A percentile compares a stretch with the other conserved stretches of the same genome.
Conservation (phyloP, 2,113 vertebrate genomes). For the Ceyx cyanopectus region DNA sequence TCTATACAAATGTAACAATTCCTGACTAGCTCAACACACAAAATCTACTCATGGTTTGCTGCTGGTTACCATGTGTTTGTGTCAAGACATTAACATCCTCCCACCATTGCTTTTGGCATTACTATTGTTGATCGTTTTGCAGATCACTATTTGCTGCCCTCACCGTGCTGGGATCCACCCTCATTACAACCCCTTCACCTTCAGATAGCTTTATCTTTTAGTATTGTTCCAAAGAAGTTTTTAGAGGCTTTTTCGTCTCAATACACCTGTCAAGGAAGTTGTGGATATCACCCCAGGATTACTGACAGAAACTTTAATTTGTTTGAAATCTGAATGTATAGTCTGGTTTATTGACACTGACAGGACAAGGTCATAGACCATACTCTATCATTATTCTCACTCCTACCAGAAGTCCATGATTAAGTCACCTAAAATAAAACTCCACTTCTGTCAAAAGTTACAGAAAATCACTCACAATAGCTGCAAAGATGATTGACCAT, state of each 20-base stretch:
- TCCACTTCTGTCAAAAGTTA: slow-evolving; percentile 55
- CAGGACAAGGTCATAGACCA: slow-evolving; percentile 62
- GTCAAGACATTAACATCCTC: slow-evolving; percentile 67
- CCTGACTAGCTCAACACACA: slow-evolving; percentile 41
- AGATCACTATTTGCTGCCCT: slow-evolving; percentile 79
- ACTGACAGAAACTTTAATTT: slow-evolving; percentile 66
- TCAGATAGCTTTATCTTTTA: slow-evolving; percentile 76
- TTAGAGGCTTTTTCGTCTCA: slow-evolving; percentile 50
- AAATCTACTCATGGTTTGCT: slow-evolving; percentile 33
- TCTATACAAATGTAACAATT: slow-evolving; percentile 62
- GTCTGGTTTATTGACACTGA: slow-evolving; percentile 40
- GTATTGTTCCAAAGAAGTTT: slow-evolving; percentile 37
- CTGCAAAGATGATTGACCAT: slow-evolving; percentile 31
- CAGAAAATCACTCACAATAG: background rate
- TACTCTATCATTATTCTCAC: slow-evolving; percentile 47
- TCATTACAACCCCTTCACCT: slow-evolving; percentile 79
- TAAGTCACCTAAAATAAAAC: slow-evolving; percentile 74
- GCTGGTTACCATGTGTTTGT: background rate
- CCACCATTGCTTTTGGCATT: slow-evolving; percentile 56
- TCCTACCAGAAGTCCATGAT: slow-evolving; percentile 47
- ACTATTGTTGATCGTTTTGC: slow-evolving; percentile 7
- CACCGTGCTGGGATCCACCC: slow-evolving; percentile 59
- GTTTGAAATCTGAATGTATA: slow-evolving; percentile 58
- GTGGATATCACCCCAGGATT: slow-evolving; percentile 57
- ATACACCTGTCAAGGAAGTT: slow-evolving; percentile 60